These are phyloP conservation scores for Coracopsis vasa DNA, from an alignment of 2,113 vertebrate species.

Conservation along the genomic window DNA sequence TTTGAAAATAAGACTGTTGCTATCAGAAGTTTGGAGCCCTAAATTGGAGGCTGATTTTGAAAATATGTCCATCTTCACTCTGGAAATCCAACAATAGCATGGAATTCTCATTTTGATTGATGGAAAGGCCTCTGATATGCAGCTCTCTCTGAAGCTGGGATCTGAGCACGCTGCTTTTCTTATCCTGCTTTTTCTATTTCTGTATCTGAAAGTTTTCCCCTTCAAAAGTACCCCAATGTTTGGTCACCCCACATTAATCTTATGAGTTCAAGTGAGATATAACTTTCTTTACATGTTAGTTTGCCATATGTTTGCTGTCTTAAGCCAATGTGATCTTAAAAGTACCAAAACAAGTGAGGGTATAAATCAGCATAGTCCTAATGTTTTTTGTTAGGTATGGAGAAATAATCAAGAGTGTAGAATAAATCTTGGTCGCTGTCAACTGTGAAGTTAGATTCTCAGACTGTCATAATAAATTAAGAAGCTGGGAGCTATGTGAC, in stretches of 20 bases:
- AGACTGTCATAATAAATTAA: slow-evolving; percentile 61
- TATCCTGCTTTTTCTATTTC: neutral
- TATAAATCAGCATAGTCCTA: slow-evolving; percentile 7
- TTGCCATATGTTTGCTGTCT: slow-evolving; percentile 10
- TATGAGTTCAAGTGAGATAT: neutral
- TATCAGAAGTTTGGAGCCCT: neutral
- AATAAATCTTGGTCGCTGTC: slow-evolving; percentile 47
- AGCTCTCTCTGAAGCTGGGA: neutral
- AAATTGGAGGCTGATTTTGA: neutral
- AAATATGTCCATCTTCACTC: neutral
- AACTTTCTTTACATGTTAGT: slow-evolving; percentile 38
- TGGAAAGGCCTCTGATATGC: neutral
- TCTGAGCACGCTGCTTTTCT: neutral
- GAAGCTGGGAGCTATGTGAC: slow-evolving; percentile 9
- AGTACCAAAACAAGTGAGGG: neutral
- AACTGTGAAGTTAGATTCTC: slow-evolving; percentile 39
- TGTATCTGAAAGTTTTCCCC: neutral
- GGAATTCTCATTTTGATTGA: neutral
- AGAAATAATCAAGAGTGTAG: slow-evolving; percentile 20
- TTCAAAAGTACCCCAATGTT: neutral
- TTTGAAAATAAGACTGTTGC: neutral
- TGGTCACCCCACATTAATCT: neutral
- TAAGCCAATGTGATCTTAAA: neutral
- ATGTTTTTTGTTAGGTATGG: slow-evolving; percentile 33
- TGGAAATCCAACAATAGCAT: neutral